Conservation (phyloP, 1,140 invertebrate genomes). For the Calephelis virginiensis region DNA sequence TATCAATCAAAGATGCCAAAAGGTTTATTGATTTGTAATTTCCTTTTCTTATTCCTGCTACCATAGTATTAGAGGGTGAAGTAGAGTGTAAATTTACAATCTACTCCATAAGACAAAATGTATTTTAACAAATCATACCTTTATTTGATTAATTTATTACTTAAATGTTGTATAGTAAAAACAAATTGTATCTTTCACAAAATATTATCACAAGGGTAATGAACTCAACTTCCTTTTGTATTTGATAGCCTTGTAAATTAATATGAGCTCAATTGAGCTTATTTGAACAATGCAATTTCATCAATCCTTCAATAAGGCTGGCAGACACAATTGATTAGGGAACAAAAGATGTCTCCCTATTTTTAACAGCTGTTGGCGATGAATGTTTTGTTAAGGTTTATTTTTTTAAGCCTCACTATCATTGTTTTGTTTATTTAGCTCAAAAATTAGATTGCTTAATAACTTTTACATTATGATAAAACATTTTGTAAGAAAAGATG, state of each 20-base stretch:
- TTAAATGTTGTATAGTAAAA: neutral
- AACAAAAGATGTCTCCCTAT: slow-evolving; percentile 1
- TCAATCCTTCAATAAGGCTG: slow-evolving; percentile 23
- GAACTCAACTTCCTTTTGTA: slow-evolving; percentile 52
- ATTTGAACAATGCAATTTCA: slow-evolving; percentile 29
- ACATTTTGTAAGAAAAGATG: too few species aligned
- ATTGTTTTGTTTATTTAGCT: too few species aligned
- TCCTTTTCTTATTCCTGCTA: too few species aligned
- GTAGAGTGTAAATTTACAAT: too few species aligned
- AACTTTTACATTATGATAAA: too few species aligned
- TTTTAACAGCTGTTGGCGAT: neutral
- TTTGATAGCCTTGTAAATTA: slow-evolving; percentile 48
- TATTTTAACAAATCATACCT: too few species aligned
- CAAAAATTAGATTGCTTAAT: too few species aligned
- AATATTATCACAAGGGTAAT: slow-evolving; percentile 33
- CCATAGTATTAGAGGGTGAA: too few species aligned
- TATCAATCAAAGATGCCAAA: too few species aligned
- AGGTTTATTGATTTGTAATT: too few species aligned
- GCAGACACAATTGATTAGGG: slow-evolving; percentile 18
- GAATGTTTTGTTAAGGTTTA: neutral
- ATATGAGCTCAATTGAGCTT: slow-evolving; percentile 33
- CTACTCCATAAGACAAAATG: too few species aligned
- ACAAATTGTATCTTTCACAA: neutral
- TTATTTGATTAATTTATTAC: neutral
- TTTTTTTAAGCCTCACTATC: neutral